A percentile compares a stretch with the other conserved stretches of the same genome.
phyloP scores from a whole-genome alignment of 2,113 vertebrate genomes.

The Oostethus manadensis region DNA sequence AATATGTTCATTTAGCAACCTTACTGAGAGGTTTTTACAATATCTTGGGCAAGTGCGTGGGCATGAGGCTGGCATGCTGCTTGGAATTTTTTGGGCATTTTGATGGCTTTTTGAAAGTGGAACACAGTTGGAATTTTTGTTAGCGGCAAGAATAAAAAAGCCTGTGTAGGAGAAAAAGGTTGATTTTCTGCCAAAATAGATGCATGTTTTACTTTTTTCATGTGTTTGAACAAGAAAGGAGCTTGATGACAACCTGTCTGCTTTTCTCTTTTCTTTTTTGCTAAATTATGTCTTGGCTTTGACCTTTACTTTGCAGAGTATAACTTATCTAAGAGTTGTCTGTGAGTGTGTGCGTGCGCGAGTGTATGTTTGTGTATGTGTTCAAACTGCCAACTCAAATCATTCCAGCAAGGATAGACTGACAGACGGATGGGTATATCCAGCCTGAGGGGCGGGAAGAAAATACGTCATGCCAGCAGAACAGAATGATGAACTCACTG shows the following conservation, averaged over 20 bases:
- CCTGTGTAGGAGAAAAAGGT: neutral
- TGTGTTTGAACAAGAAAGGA: neutral
- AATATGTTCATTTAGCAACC: too few relatives aligned
- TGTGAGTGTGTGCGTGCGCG: neutral
- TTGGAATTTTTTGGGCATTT: neutral
- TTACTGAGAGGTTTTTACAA: neutral
- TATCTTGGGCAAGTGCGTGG: neutral
- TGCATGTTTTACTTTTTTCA: neutral
- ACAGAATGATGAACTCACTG: conserved; percentile 43
- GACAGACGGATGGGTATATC: conserved; percentile 58
- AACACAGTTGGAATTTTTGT: neutral
- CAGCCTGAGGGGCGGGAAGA: conserved; percentile 42
- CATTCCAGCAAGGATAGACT: conserved; percentile 45
- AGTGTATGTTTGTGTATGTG: conserved; percentile 1
- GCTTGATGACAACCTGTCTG: conserved; percentile 9
- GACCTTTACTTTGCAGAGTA: conserved; percentile 56
- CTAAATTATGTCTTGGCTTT: conserved; percentile 26
- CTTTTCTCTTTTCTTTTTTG: conserved; percentile 25
- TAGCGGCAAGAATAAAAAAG: neutral
- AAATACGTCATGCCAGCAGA: conserved; percentile 45
- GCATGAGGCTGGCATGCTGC: neutral
- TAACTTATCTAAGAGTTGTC: conserved; percentile 52
- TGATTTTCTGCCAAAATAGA: neutral
- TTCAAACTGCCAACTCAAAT: conserved; percentile 52
- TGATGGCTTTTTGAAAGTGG: conserved; percentile 2